Evolutionary conservation across 2,113 vertebrate species (phyloP), one percentile per base, ranked within the genome.

Genomic region (Nothobranchius furzeri): DNA sequence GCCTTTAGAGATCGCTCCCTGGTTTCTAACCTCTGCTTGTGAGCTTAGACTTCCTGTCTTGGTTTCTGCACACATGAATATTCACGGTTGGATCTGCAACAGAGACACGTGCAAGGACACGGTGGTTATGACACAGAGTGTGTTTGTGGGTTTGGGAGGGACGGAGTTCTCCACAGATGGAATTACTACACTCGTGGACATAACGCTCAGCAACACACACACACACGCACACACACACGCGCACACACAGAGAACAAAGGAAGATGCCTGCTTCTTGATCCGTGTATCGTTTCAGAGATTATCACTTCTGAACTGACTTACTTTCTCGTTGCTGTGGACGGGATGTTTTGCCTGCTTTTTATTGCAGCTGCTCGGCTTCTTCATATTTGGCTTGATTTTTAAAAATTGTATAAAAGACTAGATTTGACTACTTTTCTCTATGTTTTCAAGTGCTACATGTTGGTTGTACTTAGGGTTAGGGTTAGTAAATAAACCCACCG

Each of bases 241-340:
- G 40, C 17, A 51, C 45, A 7, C 52, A 36, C 37, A 57, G 48
- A 53, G 66, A 78, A 73, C 56, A 76, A 67, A 86, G 50, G 72
- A 79, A 20, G 4, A 75, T 61, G 49, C 45, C 70, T 75, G 60
- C 66, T 78, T 74, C 69, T 61, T 85, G 84, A 85, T 80, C 82
- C 64, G 49, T 83, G 75, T 54, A 75, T 80, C 81, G 75, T 79
- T 68, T 82, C 71, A 76, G 61, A 80, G 69, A 68, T 73, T 75
- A 68, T 80, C 79, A 52, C 62, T 76, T 76, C 53, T 49, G 64
- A 78, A 43, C 70, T 50, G 57, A 79, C 36, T 60, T 48, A 12
- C 74, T 76, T 74, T 79, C 60, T 70, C 81, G 76, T 60, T n/a
- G n/a, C 60, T 46, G 47, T 60, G 9, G 64, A 58, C 48, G 45